Conservation (phyloP, 2,888 invertebrate species). For the Pocota personata region DNA sequence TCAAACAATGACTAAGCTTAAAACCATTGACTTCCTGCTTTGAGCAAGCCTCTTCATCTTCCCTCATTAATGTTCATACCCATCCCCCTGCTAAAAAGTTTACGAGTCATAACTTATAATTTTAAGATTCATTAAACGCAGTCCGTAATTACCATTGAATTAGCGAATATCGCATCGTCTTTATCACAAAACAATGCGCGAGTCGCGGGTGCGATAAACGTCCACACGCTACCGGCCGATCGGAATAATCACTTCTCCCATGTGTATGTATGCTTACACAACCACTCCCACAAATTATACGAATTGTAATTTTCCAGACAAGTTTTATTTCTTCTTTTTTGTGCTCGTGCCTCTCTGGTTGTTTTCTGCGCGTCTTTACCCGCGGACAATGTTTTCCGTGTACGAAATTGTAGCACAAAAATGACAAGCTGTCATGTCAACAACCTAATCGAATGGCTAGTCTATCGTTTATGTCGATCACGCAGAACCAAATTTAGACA, state of each 20-base stretch:
- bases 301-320: constrained; percentile 24
- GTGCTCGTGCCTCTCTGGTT: background rate
- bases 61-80: background rate
- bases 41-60: background rate
- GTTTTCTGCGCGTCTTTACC: too few species aligned
- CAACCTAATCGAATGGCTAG: constrained; percentile 5
- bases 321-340: background rate
- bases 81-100: background rate
- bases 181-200: constrained; percentile 12
- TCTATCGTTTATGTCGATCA: constrained; percentile 15
- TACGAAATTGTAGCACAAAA: background rate
- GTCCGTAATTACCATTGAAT: constrained; percentile 15
- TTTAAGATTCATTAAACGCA: constrained; percentile 4
- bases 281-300: constrained; percentile 16
- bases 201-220: constrained; percentile 14
- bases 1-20: background rate
- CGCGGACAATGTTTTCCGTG: background rate
- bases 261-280: background rate
- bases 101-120: constrained; percentile 2
- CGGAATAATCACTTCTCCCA: background rate
- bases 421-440: constrained; percentile 11
- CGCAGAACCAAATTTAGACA: constrained; percentile 12
- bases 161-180: background rate
- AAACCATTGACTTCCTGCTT: background rate
- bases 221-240: constrained; percentile 14